A percentile compares a stretch with the other conserved stretches of the same genome.
phyloP scores from a whole-genome alignment of 1,140 invertebrate species.

The Agrilus planipennis region DNA sequence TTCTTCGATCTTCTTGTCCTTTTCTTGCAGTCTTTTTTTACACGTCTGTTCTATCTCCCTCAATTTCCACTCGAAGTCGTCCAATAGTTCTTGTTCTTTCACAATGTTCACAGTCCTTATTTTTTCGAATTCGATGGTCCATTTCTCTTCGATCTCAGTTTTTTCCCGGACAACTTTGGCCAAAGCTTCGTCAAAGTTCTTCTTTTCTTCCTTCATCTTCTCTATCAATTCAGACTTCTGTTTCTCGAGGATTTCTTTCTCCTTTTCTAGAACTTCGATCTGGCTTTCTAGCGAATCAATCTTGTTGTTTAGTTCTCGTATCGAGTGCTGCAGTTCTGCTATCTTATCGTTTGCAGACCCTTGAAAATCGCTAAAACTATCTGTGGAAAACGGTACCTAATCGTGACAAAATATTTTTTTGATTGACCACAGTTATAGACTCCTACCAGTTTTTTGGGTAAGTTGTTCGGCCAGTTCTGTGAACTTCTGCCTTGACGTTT shows the following conservation, averaged over 20 bases:
- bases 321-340: constrained; percentile 36
- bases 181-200: constrained; percentile 42
- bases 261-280: constrained; percentile 33
- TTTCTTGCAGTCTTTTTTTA: constrained; percentile 47
- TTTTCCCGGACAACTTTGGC: constrained; percentile 47
- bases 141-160: constrained; percentile 42
- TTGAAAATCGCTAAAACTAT: constrained; percentile 23
- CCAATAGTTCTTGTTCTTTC: constrained; percentile 48
- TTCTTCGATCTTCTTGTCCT: constrained; percentile 37
- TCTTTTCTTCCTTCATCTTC: constrained; percentile 33
- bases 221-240: constrained; percentile 19
- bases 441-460: constrained; percentile 36
- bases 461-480: constrained; percentile 38
- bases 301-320: constrained; percentile 37
- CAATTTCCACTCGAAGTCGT: constrained; percentile 59
- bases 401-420: neutral
- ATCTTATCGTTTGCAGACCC: constrained; percentile 25
- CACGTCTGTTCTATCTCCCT: constrained; percentile 49
- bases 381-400: constrained; percentile 13
- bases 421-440: neutral
- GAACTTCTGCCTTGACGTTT: constrained; percentile 37
- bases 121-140: constrained; percentile 50
- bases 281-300: constrained; percentile 38
- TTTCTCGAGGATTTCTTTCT: constrained; percentile 34
- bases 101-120: constrained; percentile 42